These are phyloP conservation scores for Rhagium mordax DNA, from an alignment of 2,888 invertebrate genomes.

Conservation along the genomic window DNA sequence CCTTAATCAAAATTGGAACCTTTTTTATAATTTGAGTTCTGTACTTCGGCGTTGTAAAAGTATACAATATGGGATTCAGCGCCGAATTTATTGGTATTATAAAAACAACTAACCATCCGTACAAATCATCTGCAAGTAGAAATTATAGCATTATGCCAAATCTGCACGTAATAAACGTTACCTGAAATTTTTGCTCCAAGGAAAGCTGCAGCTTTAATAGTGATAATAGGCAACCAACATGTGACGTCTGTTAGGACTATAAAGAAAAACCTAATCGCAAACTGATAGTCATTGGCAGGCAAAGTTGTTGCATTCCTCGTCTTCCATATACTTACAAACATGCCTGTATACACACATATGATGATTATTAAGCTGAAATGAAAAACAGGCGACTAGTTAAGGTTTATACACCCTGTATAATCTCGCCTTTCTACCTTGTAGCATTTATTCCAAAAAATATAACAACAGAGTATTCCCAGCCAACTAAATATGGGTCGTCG, in stretches of 20 bases:
- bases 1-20: slow-evolving; percentile 16
- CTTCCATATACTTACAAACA: slow-evolving; percentile 77
- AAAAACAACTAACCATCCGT: slow-evolving; percentile 76
- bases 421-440: slow-evolving; percentile 70
- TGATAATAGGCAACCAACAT: slow-evolving; percentile 81
- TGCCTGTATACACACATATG: slow-evolving; percentile 74
- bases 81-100: slow-evolving; percentile 76
- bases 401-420: no score
- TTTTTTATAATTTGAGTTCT: slow-evolving; percentile 10
- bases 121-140: slow-evolving; percentile 70
- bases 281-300: slow-evolving; percentile 75
- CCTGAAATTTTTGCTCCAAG: slow-evolving; percentile 73
- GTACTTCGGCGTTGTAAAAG: slow-evolving; percentile 70
- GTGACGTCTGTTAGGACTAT: slow-evolving; percentile 80
- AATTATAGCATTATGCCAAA: no score
- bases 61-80: slow-evolving; percentile 75
- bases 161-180: slow-evolving; percentile 60
- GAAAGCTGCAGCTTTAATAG: slow-evolving; percentile 77
- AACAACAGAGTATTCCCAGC: slow-evolving; percentile 82
- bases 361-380: slow-evolving; percentile 73
- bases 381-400: no score
- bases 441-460: slow-evolving; percentile 80
- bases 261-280: slow-evolving; percentile 79
- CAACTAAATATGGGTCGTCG: slow-evolving; percentile 77
- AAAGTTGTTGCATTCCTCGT: slow-evolving; percentile 76